These are phyloP conservation scores for Axinella damicornis DNA, from an alignment of 37 sponge, comb jelly and placozoan genomes.

Conservation along the genomic window DNA sequence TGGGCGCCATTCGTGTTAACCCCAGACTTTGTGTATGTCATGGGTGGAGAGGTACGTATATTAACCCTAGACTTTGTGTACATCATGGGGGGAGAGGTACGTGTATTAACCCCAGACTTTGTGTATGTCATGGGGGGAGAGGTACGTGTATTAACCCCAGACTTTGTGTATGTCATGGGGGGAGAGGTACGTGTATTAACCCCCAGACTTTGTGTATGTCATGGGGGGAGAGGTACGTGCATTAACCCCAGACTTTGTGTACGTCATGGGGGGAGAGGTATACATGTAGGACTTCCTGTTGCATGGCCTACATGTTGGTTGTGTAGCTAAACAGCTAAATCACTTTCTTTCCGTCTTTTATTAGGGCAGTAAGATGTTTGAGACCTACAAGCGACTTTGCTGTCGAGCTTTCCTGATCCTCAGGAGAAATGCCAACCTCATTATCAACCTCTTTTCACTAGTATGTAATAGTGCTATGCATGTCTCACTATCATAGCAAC, in stretches of 20 bases:
- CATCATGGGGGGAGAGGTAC: constrained; percentile 91
- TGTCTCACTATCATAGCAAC: no score
- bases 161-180: constrained; percentile 96
- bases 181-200: constrained; percentile 77
- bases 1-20: constrained; percentile 97
- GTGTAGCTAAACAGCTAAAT: no score
- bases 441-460: constrained; percentile 95
- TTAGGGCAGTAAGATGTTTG: constrained; percentile 75
- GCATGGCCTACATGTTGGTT: no score
- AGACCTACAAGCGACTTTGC: constrained; percentile 74
- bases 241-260: constrained; percentile 95
- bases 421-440: constrained; percentile 79
- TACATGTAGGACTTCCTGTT: no score
- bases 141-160: constrained; percentile 95
- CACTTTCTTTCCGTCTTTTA: no score
- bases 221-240: constrained; percentile 94
- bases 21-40: constrained; percentile 94
- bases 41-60: constrained; percentile 88
- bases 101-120: no score
- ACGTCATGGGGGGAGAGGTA: constrained; percentile 92
- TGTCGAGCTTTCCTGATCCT: constrained; percentile 84
- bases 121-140: no score
- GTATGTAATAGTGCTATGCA: constrained; percentile 25
- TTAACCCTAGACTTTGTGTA: constrained; percentile 95
- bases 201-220: no score